These are phyloP conservation scores for Galago senegalensis DNA, from an alignment of 2,797 vertebrate species.

Conservation along the genomic window DNA sequence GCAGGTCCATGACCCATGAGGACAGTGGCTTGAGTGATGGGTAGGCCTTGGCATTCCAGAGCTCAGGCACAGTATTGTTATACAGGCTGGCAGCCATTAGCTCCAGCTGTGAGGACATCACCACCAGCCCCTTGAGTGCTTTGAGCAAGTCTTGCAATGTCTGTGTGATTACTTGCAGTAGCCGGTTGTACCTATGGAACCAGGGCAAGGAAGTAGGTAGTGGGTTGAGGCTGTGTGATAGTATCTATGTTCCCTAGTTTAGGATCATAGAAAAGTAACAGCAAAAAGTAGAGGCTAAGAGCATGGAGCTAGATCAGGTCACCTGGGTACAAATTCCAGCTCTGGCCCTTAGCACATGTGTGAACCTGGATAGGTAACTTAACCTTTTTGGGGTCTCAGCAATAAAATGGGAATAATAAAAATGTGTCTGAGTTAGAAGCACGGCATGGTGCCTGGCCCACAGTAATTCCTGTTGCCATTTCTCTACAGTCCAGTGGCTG, in stretches of 20 bases:
- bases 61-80: conserved; percentile 93
- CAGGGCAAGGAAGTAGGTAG: conserved; percentile 35
- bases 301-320: neutral
- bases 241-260: neutral
- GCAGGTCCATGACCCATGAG: conserved; percentile 95
- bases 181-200: conserved; percentile 93
- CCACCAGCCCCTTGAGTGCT: conserved; percentile 95
- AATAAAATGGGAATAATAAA: conserved; percentile 39
- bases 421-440: neutral
- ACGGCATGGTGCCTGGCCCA: neutral
- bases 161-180: conserved; percentile 91
- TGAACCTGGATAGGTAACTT: neutral
- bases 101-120: conserved; percentile 96
- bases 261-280: neutral
- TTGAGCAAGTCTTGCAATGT: conserved; percentile 94
- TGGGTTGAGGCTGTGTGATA: neutral
- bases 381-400: neutral
- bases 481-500: neutral
- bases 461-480: neutral
- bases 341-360: conserved; percentile 4
- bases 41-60: conserved; percentile 96
- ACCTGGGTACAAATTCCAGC: neutral
- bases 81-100: conserved; percentile 95
- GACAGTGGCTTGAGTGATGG: conserved; percentile 95
- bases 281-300: neutral